phyloP scores from a whole-genome alignment of 37 sponge, comb jelly and placozoan species.

The Tethya wilhelma region DNA sequence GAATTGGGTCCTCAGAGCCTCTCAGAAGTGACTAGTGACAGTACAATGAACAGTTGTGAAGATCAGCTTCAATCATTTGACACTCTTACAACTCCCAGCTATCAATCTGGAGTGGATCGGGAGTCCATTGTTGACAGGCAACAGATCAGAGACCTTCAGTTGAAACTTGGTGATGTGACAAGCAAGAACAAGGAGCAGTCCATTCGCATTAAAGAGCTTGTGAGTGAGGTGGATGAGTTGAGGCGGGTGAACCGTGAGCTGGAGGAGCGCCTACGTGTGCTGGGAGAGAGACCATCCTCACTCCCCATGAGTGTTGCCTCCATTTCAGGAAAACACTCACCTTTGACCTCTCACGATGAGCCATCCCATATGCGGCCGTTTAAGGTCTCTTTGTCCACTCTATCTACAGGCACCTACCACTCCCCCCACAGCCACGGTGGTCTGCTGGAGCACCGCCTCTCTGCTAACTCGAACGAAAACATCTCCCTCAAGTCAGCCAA shows the following conservation, averaged over 20 bases:
- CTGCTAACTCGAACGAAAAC: too few species aligned
- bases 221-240: not conserved
- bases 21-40: not conserved
- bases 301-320: too few species aligned
- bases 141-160: too few species aligned
- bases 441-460: not conserved
- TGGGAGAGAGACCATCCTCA: too few species aligned
- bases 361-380: too few species aligned
- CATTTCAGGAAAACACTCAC: too few species aligned
- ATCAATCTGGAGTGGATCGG: not conserved
- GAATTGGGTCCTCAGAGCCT: not conserved
- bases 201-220: not conserved
- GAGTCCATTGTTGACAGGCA: not conserved
- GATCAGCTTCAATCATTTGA: not conserved
- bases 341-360: too few species aligned
- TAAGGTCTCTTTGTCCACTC: too few species aligned
- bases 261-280: too few species aligned
- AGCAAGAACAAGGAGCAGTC: not conserved
- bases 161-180: too few species aligned
- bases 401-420: too few species aligned
- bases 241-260: not conserved
- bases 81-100: not conserved
- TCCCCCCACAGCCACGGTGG: not conserved
- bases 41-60: too few species aligned
- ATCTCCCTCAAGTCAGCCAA: not conserved